phyloP scores from a whole-genome alignment of 2,888 invertebrate genomes.

The Ferrisia virgata region DNA sequence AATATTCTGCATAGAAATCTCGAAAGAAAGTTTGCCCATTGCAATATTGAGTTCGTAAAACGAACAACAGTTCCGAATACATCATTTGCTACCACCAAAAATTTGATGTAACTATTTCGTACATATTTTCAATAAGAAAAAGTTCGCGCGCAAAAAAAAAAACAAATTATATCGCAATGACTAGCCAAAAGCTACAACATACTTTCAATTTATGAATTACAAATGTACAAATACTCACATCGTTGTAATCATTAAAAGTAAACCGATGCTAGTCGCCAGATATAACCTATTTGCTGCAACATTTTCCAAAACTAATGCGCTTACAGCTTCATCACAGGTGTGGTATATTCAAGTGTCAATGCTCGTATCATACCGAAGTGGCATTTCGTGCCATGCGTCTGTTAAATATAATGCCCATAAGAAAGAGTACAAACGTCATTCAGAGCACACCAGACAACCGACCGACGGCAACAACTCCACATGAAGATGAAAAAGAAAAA shows the following conservation, averaged over 20 bases:
- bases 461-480: not conserved
- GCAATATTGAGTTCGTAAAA: too few relatives aligned
- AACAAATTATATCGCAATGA: not conserved
- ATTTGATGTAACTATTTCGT: too few relatives aligned
- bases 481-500: not conserved
- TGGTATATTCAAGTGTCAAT: constrained; percentile 3
- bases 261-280: not conserved
- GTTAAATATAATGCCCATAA: constrained; percentile 2
- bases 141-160: not conserved
- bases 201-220: not conserved
- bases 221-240: not conserved
- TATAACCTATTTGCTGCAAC: not conserved
- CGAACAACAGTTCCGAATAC: too few relatives aligned
- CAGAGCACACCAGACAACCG: not conserved
- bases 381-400: constrained; percentile 9
- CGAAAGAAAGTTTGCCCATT: too few relatives aligned
- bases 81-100: too few relatives aligned
- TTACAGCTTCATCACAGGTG: constrained; percentile 2
- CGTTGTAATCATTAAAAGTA: not conserved
- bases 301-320: not conserved
- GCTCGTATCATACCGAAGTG: not conserved
- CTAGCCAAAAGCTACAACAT: not conserved
- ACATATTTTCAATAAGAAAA: not conserved
- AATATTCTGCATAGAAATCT: too few relatives aligned
- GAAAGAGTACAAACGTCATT: constrained; percentile 8